Evolutionary conservation across 2,888 invertebrate species (phyloP).

Genomic region (Melinopterus prodromus): DNA sequence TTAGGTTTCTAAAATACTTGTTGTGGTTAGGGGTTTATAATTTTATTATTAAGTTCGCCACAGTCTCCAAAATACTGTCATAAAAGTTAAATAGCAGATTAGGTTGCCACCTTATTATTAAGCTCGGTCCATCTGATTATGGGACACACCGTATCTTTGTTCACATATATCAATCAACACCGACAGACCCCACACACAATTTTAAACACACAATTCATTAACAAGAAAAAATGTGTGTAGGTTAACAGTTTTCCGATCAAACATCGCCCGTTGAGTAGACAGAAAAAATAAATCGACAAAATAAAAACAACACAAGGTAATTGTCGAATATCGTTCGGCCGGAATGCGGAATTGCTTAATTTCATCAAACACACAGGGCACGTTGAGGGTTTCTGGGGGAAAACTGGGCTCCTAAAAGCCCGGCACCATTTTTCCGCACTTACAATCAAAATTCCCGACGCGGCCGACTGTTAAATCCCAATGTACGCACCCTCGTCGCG

Average conservation of each 20-base stretch:
- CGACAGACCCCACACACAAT: too few species aligned
- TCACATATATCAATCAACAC: too few species aligned
- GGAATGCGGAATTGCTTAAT: not conserved
- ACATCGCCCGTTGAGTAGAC: not conserved
- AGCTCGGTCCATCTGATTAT: too few species aligned
- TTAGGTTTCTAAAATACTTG: too few species aligned
- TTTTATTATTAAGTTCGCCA: too few species aligned
- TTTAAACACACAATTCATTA: not conserved
- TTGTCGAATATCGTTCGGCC: not conserved
- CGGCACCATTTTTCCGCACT: not conserved
- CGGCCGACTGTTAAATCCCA: not conserved
- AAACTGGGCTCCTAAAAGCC: not conserved
- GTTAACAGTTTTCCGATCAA: not conserved
- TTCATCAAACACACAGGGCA: not conserved
- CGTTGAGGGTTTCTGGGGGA: not conserved
- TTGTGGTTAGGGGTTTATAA: too few species aligned
- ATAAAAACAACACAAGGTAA: not conserved
- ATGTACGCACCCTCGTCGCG: not conserved
- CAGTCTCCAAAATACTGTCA: too few species aligned
- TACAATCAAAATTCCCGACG: not conserved
- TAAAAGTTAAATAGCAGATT: too few species aligned
- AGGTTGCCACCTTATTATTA: too few species aligned
- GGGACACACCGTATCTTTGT: too few species aligned
- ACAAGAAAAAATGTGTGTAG: not conserved
- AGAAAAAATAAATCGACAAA: not conserved